Percentiles rank a stretch among this genome's conserved stretches.
phyloP scores from a whole-genome alignment of 2,888 invertebrate species.

The Alcis repandata region DNA sequence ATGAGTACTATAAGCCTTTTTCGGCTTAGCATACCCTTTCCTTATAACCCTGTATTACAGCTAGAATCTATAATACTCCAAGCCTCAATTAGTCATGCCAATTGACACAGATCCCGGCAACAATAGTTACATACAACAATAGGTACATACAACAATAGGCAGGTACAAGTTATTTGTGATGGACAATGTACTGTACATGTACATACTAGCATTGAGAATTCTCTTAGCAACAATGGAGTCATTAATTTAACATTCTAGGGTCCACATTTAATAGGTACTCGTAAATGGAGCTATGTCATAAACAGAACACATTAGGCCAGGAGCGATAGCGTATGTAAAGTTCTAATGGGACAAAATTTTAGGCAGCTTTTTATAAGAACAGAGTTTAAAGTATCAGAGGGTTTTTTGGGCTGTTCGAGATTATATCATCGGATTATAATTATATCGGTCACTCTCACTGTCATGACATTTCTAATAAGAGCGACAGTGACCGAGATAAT shows the following conservation, averaged over 20 bases:
- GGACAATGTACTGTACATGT: constrained; percentile 15
- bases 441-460: too few species aligned
- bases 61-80: background rate
- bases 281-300: constrained; percentile 3
- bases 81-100: background rate
- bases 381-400: background rate
- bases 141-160: background rate
- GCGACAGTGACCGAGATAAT: too few species aligned
- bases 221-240: constrained; percentile 8
- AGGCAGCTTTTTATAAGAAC: background rate
- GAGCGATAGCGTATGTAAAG: background rate
- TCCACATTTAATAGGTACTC: constrained; percentile 1
- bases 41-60: too few species aligned
- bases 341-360: background rate
- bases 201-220: background rate
- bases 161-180: background rate
- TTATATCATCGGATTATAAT: too few species aligned
- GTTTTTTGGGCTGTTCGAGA: too few species aligned
- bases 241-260: constrained; percentile 2
- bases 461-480: too few species aligned
- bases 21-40: too few species aligned
- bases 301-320: background rate
- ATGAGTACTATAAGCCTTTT: too few species aligned
- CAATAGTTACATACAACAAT: background rate
- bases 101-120: background rate